Evolutionary conservation across 2,113 vertebrate genomes (phyloP), one percentile per base, ranked within the genome.

Genomic region (Bos indicus): DNA sequence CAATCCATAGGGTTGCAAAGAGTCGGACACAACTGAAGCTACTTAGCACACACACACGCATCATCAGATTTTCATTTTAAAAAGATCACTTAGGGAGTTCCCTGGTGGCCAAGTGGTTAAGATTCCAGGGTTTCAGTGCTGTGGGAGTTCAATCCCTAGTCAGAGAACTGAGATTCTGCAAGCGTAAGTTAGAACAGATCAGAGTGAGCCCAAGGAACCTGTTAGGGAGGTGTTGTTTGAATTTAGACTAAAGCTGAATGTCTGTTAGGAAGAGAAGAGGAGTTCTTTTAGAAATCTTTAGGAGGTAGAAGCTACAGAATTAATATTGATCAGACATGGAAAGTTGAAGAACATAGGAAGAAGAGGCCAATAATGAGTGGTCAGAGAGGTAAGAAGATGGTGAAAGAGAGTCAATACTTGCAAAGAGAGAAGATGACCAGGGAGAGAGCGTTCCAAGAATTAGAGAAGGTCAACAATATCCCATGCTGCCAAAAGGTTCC

Each of bases 291-390:
- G 59, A 60, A 21, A 59, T 40, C 5, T 90, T 64, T 30, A 95
- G 54, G 51, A 81, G 26, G n/a, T 26, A 85, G 46, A 57, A 57
- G 30, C 48, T 85, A 59, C 23, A 57, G 51, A 95, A 87, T 90
- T 80, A 54, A 89, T 67, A 48, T 21, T 88, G 43, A 84, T 46
- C 56, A 52, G 13, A 28, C 4, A 25, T 10, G 36, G 23, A 10
- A 48, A 93, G 64, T 78, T 30, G 36, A 93, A 93, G 64, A 97
- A 88, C 19, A 85, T 17, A 95, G 81, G 43, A 86, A 64, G 46
- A 77, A 82, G 17, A 90, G 21, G 12, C 14, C 74, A 93, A 15
- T 81, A 21, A 90, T 7, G 4, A n/a, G 30, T 90, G 74, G 14
- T 10, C 14, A 60, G 84, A 90, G 43, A 95, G 17, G 2, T 28